Evolutionary conservation across 2,888 invertebrate species (phyloP).

Genomic region (Suillia variegata): DNA sequence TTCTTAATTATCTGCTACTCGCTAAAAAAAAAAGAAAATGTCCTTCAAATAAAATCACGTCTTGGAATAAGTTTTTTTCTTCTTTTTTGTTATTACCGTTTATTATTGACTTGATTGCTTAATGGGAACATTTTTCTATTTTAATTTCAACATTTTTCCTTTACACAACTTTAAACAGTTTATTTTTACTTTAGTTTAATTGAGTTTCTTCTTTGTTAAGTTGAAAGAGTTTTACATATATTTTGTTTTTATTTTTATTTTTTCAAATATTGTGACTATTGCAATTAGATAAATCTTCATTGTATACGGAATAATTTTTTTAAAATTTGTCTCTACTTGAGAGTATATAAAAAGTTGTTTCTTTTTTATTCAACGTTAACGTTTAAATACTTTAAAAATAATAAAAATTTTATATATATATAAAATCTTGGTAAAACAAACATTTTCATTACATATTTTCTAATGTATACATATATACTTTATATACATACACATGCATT

Average conservation of each 20-base stretch:
- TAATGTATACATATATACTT: constrained; percentile 10
- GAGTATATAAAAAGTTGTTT: too few relatives aligned
- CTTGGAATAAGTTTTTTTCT: too few relatives aligned
- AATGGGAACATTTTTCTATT: constrained; percentile 10
- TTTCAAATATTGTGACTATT: too few relatives aligned
- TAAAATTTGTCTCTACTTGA: too few relatives aligned
- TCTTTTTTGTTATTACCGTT: neutral
- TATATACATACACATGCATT: constrained; percentile 13
- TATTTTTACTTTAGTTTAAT: neutral
- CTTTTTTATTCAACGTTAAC: too few relatives aligned
- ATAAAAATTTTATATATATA: neutral
- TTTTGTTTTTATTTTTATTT: too few relatives aligned
- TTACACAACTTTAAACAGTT: neutral
- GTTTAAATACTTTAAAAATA: too few relatives aligned
- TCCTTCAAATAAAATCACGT: neutral
- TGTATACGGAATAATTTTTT: too few relatives aligned
- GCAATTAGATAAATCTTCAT: too few relatives aligned
- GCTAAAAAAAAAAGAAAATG: neutral
- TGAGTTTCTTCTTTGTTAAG: constrained; percentile 16
- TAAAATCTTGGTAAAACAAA: constrained; percentile 13
- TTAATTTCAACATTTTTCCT: neutral
- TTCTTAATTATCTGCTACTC: neutral
- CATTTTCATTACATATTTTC: constrained; percentile 1
- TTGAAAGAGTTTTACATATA: constrained; percentile 8
- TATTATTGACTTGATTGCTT: constrained; percentile 14